Conservation (phyloP, 2,888 invertebrate genomes). For the Drosophila falleni region DNA sequence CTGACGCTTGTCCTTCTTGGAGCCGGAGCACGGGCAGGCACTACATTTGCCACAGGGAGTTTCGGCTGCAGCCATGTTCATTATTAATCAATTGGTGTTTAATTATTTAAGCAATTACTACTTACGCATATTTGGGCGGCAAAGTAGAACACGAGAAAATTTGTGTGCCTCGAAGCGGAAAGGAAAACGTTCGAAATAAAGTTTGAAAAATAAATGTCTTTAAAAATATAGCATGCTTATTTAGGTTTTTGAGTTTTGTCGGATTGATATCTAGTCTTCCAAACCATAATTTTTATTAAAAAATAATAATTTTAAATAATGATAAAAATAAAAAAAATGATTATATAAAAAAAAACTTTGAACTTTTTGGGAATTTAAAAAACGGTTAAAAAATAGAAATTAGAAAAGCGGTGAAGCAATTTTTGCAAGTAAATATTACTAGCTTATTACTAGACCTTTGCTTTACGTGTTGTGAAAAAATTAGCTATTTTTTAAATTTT, state of each 20-base stretch:
- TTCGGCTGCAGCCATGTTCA: slow-evolving; percentile 4
- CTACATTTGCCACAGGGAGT: slow-evolving; percentile 64
- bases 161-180: slow-evolving; percentile 4
- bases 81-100: background rate
- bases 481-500: too few relatives aligned
- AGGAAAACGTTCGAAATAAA: slow-evolving; percentile 6
- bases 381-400: too few relatives aligned
- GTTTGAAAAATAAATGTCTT: background rate
- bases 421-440: too few relatives aligned
- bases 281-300: background rate
- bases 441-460: too few relatives aligned
- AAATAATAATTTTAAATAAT: background rate
- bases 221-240: slow-evolving; percentile 4
- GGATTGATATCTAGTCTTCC: background rate
- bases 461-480: too few relatives aligned
- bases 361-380: too few relatives aligned
- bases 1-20: slow-evolving; percentile 3
- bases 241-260: background rate
- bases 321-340: background rate
- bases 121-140: slow-evolving; percentile 49
- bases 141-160: slow-evolving; percentile 27
- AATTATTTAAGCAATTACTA: background rate
- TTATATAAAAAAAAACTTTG: too few relatives aligned
- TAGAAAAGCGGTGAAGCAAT: too few relatives aligned
- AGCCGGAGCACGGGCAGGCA: slow-evolving; percentile 52